phyloP scores from a whole-genome alignment of 2,113 vertebrate genomes.

The Mormoops blainvillei region DNA sequence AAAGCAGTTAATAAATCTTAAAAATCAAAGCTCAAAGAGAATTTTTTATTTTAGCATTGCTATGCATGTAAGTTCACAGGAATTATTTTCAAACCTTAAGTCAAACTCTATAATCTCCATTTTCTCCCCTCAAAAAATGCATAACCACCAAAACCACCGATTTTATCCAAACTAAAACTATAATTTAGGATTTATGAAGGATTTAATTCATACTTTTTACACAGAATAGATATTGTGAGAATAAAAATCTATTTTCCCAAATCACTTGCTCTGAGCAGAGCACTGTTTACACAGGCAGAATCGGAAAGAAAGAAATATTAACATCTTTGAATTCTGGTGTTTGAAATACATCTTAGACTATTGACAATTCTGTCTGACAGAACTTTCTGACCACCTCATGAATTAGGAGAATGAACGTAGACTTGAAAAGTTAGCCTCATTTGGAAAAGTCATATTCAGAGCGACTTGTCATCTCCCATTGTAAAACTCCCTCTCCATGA shows the following conservation, averaged over 20 bases:
- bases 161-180: neutral
- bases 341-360: neutral
- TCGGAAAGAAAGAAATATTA: slow-evolving; percentile 20
- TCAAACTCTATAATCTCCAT: neutral
- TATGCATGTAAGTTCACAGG: neutral
- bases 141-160: neutral
- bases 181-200: neutral
- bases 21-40: neutral
- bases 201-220: slow-evolving; percentile 11
- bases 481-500: slow-evolving; percentile 18
- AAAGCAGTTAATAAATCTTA: neutral
- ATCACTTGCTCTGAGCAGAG: neutral
- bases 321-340: neutral
- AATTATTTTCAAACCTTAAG: slow-evolving; percentile 15
- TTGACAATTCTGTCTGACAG: slow-evolving; percentile 6
- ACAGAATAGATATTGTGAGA: slow-evolving; percentile 10
- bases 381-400: slow-evolving; percentile 9
- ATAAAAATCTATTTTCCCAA: slow-evolving; percentile 12
- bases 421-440: slow-evolving; percentile 34
- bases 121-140: neutral
- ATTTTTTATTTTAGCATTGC: neutral
- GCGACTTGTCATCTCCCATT: slow-evolving; percentile 40
- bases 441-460: slow-evolving; percentile 41
- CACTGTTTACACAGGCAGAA: neutral
- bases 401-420: slow-evolving; percentile 24